Percentiles rank a stretch among this genome's conserved stretches.
Evolutionary conservation across 2,113 vertebrate genomes (phyloP).

Genomic region (Tamias sibiricus): DNA sequence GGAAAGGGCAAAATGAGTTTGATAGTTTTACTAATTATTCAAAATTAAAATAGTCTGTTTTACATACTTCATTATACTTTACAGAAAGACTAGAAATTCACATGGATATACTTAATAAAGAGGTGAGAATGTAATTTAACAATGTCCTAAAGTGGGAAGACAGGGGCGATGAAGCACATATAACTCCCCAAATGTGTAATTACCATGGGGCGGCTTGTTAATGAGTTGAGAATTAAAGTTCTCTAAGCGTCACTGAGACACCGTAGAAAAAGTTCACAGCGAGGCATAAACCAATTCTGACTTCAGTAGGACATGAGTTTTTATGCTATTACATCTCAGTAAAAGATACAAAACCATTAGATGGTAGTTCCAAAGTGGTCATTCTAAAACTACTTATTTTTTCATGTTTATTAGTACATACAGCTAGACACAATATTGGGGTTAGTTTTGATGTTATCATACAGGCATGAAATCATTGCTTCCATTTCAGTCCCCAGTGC

Average conservation of each 20-base stretch:
- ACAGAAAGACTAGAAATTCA: conserved; percentile 14
- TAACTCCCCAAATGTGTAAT: conserved; percentile 24
- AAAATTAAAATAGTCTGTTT: background rate
- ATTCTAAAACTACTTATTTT: background rate
- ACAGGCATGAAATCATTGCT: too few species aligned
- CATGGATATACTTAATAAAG: background rate
- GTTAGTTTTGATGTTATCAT: too few species aligned
- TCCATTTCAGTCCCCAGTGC: too few species aligned
- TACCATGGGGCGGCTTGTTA: background rate
- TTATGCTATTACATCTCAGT: background rate
- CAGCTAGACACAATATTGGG: too few species aligned
- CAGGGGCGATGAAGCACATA: background rate
- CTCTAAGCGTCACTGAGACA: conserved; percentile 43
- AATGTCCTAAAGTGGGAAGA: conserved; percentile 4
- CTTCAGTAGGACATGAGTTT: background rate
- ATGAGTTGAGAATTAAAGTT: conserved; percentile 62
- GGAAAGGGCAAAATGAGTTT: background rate
- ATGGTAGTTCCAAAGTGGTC: background rate
- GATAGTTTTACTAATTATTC: background rate
- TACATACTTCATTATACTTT: background rate
- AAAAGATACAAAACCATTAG: background rate
- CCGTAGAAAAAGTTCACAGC: background rate
- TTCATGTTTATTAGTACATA: too few species aligned
- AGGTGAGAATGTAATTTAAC: conserved; percentile 59
- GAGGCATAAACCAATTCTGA: background rate